These are phyloP conservation scores for Acinonyx jubatus DNA, from an alignment of 2,113 vertebrate genomes.

Conservation along the genomic window DNA sequence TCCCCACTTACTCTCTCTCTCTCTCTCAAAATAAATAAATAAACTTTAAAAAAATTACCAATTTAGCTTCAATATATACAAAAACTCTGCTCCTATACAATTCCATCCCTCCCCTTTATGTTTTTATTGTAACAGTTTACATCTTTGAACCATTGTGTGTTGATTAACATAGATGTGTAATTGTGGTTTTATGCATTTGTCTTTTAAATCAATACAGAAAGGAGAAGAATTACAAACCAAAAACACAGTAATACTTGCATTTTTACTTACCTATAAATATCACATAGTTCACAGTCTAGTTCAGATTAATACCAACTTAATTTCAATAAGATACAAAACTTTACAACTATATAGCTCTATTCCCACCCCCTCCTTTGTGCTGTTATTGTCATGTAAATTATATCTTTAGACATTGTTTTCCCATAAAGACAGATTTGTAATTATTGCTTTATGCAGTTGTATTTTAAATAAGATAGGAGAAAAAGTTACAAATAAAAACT, in stretches of 20 bases:
- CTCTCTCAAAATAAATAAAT: too few relatives aligned
- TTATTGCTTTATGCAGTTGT: background rate
- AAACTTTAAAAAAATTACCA: too few relatives aligned
- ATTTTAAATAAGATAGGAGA: background rate
- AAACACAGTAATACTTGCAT: background rate
- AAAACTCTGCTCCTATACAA: background rate
- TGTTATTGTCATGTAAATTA: background rate
- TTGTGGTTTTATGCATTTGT: background rate
- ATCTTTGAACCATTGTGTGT: conserved; percentile 7
- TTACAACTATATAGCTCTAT: background rate
- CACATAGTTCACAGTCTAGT: background rate
- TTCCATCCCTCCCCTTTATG: background rate
- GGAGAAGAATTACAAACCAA: background rate
- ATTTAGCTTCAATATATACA: background rate
- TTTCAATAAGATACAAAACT: background rate
- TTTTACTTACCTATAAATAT: background rate
- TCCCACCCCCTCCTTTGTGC: background rate
- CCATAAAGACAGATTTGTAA: background rate
- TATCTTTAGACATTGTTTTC: background rate
- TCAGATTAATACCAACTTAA: background rate
- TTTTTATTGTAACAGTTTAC: background rate
- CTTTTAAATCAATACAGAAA: background rate
- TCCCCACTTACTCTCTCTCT: too few relatives aligned
- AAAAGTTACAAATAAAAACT: background rate
- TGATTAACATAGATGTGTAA: background rate